Evolutionary conservation across 1,140 invertebrate species (phyloP), one percentile per base, ranked within the genome.

Genomic region (Drosophila littoralis): DNA sequence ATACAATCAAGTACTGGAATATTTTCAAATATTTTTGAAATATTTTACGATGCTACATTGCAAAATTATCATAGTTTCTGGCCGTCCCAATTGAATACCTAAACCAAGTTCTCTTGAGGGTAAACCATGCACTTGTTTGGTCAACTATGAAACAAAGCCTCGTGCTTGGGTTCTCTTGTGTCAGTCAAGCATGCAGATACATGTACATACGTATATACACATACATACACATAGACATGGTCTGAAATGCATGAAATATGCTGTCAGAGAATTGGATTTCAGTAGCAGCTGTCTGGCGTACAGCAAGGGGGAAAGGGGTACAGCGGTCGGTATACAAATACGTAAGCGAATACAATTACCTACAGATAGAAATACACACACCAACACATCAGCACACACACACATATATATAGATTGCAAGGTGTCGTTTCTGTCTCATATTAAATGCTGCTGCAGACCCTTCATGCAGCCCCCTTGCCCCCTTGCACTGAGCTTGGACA

Each of bases 381-480:
- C 22, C 1, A 3, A 22, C 35, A 42, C 13, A 28, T 10, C 33
- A 8, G 22, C 50, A 43, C 22, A 42, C 38, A 64, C 35, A 64
- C 10, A 52, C 7, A 42, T 10, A 32, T 9, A 54, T 0, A 40
- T 9, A 50, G 17, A 51, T 22, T 63, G 50, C 35, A 52, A 55
- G 67, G 48, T 70, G 60, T 45, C 60, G 35, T 50, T 22, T 61
- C 17, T 54, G 69, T 65, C 45, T 77, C 77, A 77, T 80, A 77
- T 77, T 80, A 70, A 74, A 80, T 75, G 75, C 70, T 28, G 22
- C 28, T 69, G 40, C 46, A 33, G 22, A 28, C 22, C 22, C 22
- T 28, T 28, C 22, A 28, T 28, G 22, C 22, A 28, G 22, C 22
- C 22, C 22, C 22, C 22, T 35, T 58, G 28, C 40, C 38, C 9